A percentile compares a stretch with the other conserved stretches of the same genome.
These are phyloP conservation scores for Cyrtorhinus lividipennis DNA, from an alignment of 1,140 invertebrate species.

Conservation along the genomic window DNA sequence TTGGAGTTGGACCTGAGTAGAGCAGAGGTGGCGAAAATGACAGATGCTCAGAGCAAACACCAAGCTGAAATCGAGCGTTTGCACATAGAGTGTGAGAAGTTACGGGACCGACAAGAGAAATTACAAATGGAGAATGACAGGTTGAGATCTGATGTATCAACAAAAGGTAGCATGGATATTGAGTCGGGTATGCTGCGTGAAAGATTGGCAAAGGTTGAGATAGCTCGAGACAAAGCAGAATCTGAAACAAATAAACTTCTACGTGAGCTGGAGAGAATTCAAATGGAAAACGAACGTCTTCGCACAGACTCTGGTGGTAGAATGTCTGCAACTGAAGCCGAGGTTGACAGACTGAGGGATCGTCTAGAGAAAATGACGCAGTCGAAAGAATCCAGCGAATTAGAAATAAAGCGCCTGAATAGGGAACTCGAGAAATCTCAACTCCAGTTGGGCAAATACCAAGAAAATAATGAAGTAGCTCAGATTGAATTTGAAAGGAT, in stretches of 20 bases:
- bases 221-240: constrained; percentile 64
- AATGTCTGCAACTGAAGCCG: constrained; percentile 40
- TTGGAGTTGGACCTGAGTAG: constrained; percentile 64
- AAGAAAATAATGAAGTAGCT: constrained; percentile 60
- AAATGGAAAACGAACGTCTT: constrained; percentile 28
- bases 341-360: constrained; percentile 68
- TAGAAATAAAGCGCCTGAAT: constrained; percentile 65
- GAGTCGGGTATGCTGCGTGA: constrained; percentile 73
- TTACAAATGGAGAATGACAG: constrained; percentile 59
- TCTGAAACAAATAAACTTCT: constrained; percentile 68
- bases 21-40: constrained; percentile 56
- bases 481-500: constrained; percentile 71
- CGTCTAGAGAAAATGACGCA: constrained; percentile 68
- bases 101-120: constrained; percentile 68
- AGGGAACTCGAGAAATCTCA: constrained; percentile 77
- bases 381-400: constrained; percentile 61
- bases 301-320: constrained; percentile 34
- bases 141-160: constrained; percentile 46
- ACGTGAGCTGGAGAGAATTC: constrained; percentile 55
- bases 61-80: constrained; percentile 58
- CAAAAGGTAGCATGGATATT: constrained; percentile 34
- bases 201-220: constrained; percentile 68
- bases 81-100: constrained; percentile 71
- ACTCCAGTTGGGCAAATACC: constrained; percentile 60
- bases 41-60: constrained; percentile 57